Percentiles rank a stretch among this genome's conserved stretches.
These are phyloP conservation scores for Platichthys stellatus DNA, from an alignment of 2,113 vertebrate species.

Conservation along the genomic window DNA sequence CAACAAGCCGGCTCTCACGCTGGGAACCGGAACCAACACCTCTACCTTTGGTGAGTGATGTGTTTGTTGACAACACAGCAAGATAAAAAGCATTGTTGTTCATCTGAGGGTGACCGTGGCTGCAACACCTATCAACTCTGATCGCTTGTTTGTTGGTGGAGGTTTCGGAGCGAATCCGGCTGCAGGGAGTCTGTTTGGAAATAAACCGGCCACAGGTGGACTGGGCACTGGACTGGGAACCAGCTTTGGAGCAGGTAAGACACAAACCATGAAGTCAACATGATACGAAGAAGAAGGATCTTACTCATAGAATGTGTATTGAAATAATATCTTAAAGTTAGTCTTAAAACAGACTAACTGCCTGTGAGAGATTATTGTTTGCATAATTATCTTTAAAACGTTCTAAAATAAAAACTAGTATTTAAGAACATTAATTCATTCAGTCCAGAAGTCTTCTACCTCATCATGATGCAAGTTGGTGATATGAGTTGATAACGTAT, in stretches of 20 bases:
- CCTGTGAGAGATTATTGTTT: too few relatives aligned
- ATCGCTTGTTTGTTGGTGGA: conserved; percentile 46
- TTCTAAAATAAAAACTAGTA: too few relatives aligned
- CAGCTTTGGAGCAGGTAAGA: conserved; percentile 91
- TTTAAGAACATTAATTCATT: too few relatives aligned
- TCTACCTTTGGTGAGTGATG: conserved; percentile 82
- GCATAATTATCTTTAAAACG: too few relatives aligned
- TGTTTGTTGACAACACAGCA: too few relatives aligned
- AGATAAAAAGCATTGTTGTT: too few relatives aligned
- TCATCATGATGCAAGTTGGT: too few relatives aligned
- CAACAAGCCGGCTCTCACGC: conserved; percentile 85
- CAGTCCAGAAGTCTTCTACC: too few relatives aligned
- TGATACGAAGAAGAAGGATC: background rate
- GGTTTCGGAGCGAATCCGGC: conserved; percentile 88
- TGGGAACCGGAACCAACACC: conserved; percentile 83
- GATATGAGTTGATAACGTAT: too few relatives aligned
- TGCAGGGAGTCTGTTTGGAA: conserved; percentile 90
- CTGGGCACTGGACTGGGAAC: conserved; percentile 89
- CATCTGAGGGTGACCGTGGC: background rate
- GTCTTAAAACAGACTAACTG: too few relatives aligned
- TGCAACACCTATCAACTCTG: background rate
- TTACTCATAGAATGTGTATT: too few relatives aligned
- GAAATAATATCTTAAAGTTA: too few relatives aligned
- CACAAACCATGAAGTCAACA: background rate
- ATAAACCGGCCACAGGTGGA: conserved; percentile 87